phyloP scores from a whole-genome alignment of 2,888 invertebrate species.

The Aphidoletes aphidimyza region DNA sequence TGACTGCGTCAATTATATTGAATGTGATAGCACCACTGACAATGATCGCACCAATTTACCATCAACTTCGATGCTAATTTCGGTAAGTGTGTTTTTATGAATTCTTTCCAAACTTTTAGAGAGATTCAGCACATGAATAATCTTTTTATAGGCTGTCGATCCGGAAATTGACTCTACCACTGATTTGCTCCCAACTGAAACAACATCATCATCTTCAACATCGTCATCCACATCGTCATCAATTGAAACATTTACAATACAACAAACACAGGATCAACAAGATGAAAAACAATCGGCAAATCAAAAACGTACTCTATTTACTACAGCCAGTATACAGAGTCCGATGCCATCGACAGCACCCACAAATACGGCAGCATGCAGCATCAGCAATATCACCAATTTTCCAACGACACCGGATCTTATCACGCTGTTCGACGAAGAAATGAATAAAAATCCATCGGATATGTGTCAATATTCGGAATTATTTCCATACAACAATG shows the following conservation, averaged over 20 bases:
- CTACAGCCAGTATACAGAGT: background rate
- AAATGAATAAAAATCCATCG: slow-evolving; percentile 58
- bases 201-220: slow-evolving; percentile 54
- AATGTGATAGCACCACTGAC: slow-evolving; percentile 61
- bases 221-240: slow-evolving; percentile 50
- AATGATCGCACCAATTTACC: slow-evolving; percentile 57
- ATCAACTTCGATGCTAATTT: slow-evolving; percentile 34
- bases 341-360: background rate
- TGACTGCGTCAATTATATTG: slow-evolving; percentile 58
- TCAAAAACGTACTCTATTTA: background rate
- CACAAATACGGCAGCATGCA: background rate
- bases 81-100: slow-evolving; percentile 5
- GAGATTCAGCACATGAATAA: background rate
- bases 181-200: slow-evolving; percentile 56
- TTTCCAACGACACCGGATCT: slow-evolving; percentile 59
- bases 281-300: background rate
- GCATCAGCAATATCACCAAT: background rate
- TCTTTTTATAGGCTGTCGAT: slow-evolving; percentile 58
- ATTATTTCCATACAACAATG: slow-evolving; percentile 59
- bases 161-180: slow-evolving; percentile 61
- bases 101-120: background rate
- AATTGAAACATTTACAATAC: background rate
- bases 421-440: slow-evolving; percentile 60
- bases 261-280: background rate
- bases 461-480: slow-evolving; percentile 59